Conservation (phyloP, 2,888 invertebrate species). For the Automeris io region DNA sequence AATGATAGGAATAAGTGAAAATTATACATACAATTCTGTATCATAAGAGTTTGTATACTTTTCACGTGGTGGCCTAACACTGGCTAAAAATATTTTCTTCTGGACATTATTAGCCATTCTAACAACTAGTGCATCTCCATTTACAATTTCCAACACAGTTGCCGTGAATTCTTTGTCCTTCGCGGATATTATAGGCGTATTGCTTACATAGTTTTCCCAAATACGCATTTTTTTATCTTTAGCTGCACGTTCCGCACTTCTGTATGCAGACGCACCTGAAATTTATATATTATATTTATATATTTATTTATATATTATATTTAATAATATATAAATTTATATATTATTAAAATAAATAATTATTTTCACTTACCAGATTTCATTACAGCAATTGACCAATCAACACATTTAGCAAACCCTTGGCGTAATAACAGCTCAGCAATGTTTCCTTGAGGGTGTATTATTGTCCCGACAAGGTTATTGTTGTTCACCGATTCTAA, state of each 20-base stretch:
- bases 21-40: neutral
- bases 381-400: constrained; percentile 69
- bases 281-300: constrained; percentile 5
- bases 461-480: constrained; percentile 94
- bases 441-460: constrained; percentile 95
- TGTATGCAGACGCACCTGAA: constrained; percentile 84
- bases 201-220: constrained; percentile 94
- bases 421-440: constrained; percentile 93
- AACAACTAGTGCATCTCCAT: constrained; percentile 94
- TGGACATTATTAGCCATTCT: constrained; percentile 85
- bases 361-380: constrained; percentile 45
- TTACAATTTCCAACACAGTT: constrained; percentile 92
- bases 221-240: constrained; percentile 91
- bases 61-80: constrained; percentile 95
- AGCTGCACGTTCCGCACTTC: constrained; percentile 90
- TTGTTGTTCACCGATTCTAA: constrained; percentile 95
- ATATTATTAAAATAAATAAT: neutral
- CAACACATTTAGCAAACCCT: constrained; percentile 92
- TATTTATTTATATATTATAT: neutral
- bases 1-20: constrained; percentile 1
- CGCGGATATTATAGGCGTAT: constrained; percentile 81
- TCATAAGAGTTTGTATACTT: constrained; percentile 41
- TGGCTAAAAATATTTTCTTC: constrained; percentile 96
- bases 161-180: constrained; percentile 90
- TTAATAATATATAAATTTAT: constrained; percentile 5